A percentile compares a stretch with the other conserved stretches of the same genome.
These are phyloP conservation scores for Ceryle rudis DNA, from an alignment of 2,797 vertebrate genomes.

Conservation along the genomic window DNA sequence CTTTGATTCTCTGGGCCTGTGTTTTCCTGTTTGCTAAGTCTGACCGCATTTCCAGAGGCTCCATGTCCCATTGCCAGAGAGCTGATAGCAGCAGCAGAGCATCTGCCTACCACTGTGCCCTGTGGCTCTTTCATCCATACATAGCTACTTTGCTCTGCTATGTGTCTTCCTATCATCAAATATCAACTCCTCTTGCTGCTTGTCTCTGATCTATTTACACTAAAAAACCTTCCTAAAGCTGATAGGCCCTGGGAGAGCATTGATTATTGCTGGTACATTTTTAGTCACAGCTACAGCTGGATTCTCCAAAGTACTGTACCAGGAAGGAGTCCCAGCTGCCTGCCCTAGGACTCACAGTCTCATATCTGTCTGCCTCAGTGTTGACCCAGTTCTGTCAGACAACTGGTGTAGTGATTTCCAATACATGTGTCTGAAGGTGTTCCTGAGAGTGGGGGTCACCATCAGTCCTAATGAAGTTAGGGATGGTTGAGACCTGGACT, in stretches of 20 bases:
- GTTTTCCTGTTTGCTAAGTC: not conserved
- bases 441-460: not conserved
- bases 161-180: not conserved
- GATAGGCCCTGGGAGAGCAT: not conserved
- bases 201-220: not conserved
- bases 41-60: slow-evolving; percentile 7
- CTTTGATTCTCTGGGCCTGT: not conserved
- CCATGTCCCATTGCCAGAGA: not conserved
- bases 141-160: not conserved
- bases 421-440: rapidly evolving
- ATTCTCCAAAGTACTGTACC: not conserved
- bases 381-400: not conserved
- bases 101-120: not conserved
- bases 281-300: not conserved
- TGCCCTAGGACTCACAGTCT: not conserved
- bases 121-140: not conserved
- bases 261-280: not conserved
- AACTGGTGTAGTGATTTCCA: not conserved
- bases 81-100: not conserved
- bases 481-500: not conserved
- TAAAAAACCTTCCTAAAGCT: not conserved
- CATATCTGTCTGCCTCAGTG: not conserved
- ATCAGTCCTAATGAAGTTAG: not conserved
- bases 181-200: not conserved
- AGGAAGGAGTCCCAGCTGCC: not conserved